Conservation (phyloP, 2,113 vertebrate species). For the Phainopepla nitens region DNA sequence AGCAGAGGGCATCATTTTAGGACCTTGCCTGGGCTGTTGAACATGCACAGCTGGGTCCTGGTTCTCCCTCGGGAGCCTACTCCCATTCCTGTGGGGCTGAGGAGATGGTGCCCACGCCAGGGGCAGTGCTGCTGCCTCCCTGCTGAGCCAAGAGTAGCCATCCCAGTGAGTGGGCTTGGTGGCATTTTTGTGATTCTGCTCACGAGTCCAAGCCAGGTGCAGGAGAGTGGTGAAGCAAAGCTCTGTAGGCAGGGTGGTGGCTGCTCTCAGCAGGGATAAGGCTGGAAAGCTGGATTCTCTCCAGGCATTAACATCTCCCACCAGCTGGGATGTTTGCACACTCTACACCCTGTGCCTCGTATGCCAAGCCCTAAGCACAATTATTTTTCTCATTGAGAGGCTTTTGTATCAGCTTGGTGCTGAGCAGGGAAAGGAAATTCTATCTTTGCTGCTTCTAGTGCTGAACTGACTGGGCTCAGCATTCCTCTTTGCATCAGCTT, state of each 20-base stretch:
- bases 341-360: not conserved
- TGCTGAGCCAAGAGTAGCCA: not conserved
- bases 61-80: rapidly evolving
- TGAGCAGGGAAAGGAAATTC: constrained; percentile 13
- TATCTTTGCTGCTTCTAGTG: not conserved
- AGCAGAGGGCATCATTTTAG: not conserved
- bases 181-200: not conserved
- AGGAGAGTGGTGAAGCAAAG: not conserved
- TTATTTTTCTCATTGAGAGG: not conserved
- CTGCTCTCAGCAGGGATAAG: not conserved
- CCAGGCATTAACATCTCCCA: not conserved
- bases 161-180: rapidly evolving
- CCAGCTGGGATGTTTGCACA: not conserved
- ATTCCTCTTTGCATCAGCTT: not conserved
- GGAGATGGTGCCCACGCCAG: not conserved
- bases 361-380: not conserved
- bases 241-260: not conserved
- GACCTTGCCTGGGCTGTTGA: not conserved
- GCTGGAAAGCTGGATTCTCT: not conserved
- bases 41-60: rapidly evolving
- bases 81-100: not conserved
- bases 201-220: rapidly evolving
- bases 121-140: not conserved
- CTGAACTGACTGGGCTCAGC: not conserved
- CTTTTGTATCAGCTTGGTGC: not conserved